Base-by-base conservation (phyloP, 2,888 invertebrate species). In the Phalera bucephala region DNA sequence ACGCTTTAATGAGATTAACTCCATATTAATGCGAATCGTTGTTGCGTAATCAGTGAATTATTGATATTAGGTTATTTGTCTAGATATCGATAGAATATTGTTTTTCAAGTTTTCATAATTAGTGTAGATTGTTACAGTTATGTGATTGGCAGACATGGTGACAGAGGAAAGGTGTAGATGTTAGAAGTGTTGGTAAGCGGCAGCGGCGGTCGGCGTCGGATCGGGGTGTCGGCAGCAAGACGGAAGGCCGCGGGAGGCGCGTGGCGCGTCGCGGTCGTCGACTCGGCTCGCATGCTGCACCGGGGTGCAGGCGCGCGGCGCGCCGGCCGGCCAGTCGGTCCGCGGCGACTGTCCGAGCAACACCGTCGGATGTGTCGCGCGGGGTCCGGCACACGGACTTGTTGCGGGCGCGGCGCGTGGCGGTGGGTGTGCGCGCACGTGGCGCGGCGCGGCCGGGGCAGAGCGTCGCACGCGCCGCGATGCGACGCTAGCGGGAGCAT, bases 401-500 rank as follows among this genome's bases (percentile, higher is more conserved):
- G 64, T 59, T 66, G 75, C 65, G 64, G 66, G 48, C 59, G 63
- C 62, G 63, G 54, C 59, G 58, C 61, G 65, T 50, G 60, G 45
- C 46, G 44, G 57, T 51, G 61, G 59, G 50, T 42, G 59, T 52
- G 64, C 51, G 60, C 63, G 69, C 66, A 60, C 65, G 64, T 61
- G 68, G 45, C 59, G 52, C 58, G 52, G 52, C 64, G 57, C 55
- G 59, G 52, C 54, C 50, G 66, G 36, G 42, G 41, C 68, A 69
- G 64, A 63, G 70, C 75, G 68, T 68, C 73, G 73, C 76, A 65
- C 72, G 79, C 80, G 79, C 82, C 81, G 79, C 68, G 78, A 86
- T 86, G 87, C 80, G 67, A 67, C 80, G 76, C 70, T 81, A 83
- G 77, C 71, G 65, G 65, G 79, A 81, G 83, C 83, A 87, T 88